phyloP scores from a whole-genome alignment of 2,888 invertebrate species.

The Pteria penguin region DNA sequence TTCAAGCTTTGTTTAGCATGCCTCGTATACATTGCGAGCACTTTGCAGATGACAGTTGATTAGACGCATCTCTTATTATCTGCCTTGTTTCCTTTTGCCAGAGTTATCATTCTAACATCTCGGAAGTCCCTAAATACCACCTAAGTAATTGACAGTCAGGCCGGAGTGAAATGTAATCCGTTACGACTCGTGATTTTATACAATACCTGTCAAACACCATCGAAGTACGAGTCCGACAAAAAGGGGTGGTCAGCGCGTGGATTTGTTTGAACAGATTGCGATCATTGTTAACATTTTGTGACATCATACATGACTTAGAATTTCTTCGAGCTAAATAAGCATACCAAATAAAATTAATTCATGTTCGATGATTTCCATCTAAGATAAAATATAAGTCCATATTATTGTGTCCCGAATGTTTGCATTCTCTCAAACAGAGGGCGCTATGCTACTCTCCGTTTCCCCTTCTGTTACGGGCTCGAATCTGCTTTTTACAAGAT shows the following conservation, averaged over 20 bases:
- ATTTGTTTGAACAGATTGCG: not conserved
- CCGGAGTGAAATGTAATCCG: not conserved
- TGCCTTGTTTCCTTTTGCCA: not conserved
- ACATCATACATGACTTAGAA: not conserved
- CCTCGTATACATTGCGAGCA: not conserved
- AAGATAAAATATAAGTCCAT: too few relatives aligned
- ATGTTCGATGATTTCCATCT: not conserved
- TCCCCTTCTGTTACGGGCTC: too few relatives aligned
- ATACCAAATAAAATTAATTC: not conserved
- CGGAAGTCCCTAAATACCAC: not conserved
- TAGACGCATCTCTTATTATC: not conserved
- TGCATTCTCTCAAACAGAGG: too few relatives aligned
- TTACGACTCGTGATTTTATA: slow-evolving; percentile 19
- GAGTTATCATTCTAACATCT: not conserved
- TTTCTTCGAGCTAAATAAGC: not conserved
- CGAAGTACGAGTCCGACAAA: not conserved
- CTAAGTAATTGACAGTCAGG: not conserved
- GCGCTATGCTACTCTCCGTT: too few relatives aligned
- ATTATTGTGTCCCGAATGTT: too few relatives aligned
- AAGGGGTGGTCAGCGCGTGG: not conserved
- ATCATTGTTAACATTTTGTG: not conserved
- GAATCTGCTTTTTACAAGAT: too few relatives aligned
- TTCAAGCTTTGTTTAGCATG: too few relatives aligned
- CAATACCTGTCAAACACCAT: slow-evolving; percentile 11
- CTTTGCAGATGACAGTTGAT: not conserved